These are phyloP conservation scores for Brenthis ino DNA, from an alignment of 2,888 invertebrate genomes.

Conservation along the genomic window DNA sequence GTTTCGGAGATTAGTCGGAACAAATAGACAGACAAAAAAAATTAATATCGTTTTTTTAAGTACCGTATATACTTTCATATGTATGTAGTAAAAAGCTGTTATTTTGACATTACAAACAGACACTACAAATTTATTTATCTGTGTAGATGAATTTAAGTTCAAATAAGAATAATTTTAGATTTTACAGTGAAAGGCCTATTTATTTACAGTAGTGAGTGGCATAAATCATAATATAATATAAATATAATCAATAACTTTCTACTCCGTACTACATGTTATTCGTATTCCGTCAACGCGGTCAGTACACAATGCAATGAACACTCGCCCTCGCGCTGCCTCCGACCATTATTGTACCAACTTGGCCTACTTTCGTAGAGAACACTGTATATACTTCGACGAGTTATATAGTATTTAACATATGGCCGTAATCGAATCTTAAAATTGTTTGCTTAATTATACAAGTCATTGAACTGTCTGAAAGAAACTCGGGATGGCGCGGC, in stretches of 20 bases:
- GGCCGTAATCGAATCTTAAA: conserved; percentile 39
- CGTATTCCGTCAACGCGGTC: conserved; percentile 53
- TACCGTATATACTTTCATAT: too few relatives aligned
- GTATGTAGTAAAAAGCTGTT: too few relatives aligned
- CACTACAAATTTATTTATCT: too few relatives aligned
- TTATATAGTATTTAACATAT: conserved; percentile 30
- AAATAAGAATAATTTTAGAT: not conserved
- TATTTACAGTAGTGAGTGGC: conserved; percentile 38
- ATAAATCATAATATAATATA: conserved; percentile 44
- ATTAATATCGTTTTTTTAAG: too few relatives aligned
- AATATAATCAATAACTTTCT: conserved; percentile 57
- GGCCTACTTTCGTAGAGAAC: conserved; percentile 55
- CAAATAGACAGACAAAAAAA: too few relatives aligned
- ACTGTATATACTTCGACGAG: conserved; percentile 38
- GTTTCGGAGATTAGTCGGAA: too few relatives aligned
- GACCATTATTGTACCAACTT: conserved; percentile 51
- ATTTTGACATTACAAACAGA: too few relatives aligned
- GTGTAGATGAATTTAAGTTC: too few relatives aligned
- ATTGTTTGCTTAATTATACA: conserved; percentile 41
- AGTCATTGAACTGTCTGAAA: conserved; percentile 58
- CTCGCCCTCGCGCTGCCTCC: conserved; percentile 45
- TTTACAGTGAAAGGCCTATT: conserved; percentile 30
- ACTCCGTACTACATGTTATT: conserved; percentile 48
- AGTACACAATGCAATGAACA: conserved; percentile 47
- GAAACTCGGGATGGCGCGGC: conserved; percentile 53